Conservation (phyloP, 1,140 invertebrate species). For the Dinoponera quadriceps region DNA sequence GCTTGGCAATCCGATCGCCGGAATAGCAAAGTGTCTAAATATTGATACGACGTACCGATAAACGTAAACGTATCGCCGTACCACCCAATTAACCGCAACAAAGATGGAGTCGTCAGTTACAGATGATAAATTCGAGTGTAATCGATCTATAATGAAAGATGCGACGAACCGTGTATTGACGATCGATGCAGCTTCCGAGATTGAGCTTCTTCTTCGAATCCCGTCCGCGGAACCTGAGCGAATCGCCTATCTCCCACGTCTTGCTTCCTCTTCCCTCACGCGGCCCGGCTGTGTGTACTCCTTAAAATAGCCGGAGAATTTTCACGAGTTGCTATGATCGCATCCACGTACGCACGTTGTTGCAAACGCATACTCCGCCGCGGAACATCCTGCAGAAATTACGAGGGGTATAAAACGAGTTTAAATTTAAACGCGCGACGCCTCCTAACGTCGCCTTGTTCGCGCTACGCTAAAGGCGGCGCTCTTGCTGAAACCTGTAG, state of each 20-base stretch:
- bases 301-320: constrained; percentile 47
- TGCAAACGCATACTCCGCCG: neutral
- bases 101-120: neutral
- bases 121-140: neutral
- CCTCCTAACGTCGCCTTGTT: neutral
- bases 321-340: neutral
- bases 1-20: neutral
- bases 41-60: constrained; percentile 1
- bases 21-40: constrained; percentile 44
- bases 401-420: constrained; percentile 21
- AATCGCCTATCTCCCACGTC: neutral
- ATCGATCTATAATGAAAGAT: too few relatives aligned
- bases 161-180: too few relatives aligned
- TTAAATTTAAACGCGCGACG: constrained; percentile 57
- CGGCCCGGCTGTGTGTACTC: neutral
- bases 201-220: too few relatives aligned
- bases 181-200: too few relatives aligned
- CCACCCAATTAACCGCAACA: neutral
- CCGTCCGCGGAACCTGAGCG: neutral
- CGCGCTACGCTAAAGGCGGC: neutral
- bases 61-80: too few relatives aligned
- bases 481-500: neutral
- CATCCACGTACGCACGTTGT: neutral
- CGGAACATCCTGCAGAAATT: constrained; percentile 38
- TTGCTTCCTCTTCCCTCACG: neutral